These are phyloP conservation scores for Drosophila ohnishii DNA, from an alignment of 1,140 invertebrate genomes.

Conservation along the genomic window DNA sequence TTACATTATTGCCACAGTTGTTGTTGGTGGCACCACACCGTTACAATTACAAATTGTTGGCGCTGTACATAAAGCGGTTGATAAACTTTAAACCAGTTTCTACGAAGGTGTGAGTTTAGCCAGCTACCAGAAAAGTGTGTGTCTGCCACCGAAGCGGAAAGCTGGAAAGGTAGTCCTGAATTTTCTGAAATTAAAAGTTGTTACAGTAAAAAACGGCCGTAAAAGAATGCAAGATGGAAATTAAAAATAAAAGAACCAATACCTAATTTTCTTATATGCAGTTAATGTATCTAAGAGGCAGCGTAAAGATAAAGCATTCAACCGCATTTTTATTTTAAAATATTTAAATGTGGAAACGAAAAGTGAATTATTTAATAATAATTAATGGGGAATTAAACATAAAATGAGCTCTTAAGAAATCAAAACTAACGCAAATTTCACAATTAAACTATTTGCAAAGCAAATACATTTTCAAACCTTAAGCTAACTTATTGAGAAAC, in stretches of 20 bases:
- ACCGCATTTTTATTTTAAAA: too few species aligned
- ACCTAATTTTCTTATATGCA: neutral
- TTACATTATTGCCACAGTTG: conserved; percentile 52
- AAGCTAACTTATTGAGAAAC: neutral
- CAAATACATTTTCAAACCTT: neutral
- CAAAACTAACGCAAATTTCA: neutral
- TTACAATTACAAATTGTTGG: conserved; percentile 73
- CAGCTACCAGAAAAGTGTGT: conserved; percentile 21
- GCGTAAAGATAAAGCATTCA: too few species aligned
- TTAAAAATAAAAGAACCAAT: neutral
- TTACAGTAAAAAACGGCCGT: neutral
- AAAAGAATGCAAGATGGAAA: neutral
- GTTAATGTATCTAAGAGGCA: neutral
- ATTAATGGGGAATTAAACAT: too few species aligned
- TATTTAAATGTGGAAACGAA: neutral
- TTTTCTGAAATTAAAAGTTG: conserved; percentile 10
- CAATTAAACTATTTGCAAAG: neutral
- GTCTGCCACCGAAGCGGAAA: conserved; percentile 12
- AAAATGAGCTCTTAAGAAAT: neutral
- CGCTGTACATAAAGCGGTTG: conserved; percentile 52
- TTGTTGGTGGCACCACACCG: conserved; percentile 47
- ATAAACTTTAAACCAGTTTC: conserved; percentile 73
- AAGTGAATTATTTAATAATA: neutral
- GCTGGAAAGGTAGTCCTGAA: conserved; percentile 9
- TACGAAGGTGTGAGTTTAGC: conserved; percentile 45